phyloP scores from a whole-genome alignment of 1,140 invertebrate genomes.

The Magallana gigas region DNA sequence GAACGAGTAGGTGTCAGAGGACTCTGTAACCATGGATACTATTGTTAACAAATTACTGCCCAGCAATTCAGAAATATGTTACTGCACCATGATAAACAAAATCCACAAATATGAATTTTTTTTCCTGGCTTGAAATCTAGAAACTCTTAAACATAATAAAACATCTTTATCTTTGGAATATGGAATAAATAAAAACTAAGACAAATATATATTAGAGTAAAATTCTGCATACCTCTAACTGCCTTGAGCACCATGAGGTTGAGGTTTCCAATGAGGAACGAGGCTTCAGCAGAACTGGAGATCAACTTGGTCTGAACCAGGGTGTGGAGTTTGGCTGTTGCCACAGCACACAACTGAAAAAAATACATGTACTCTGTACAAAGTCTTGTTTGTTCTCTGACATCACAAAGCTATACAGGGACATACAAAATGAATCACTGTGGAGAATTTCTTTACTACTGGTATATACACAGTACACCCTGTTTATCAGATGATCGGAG shows the following conservation, averaged over 20 bases:
- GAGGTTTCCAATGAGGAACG: constrained; percentile 80
- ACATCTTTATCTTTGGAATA: no score
- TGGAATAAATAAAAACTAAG: not conserved
- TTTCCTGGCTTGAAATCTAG: no score
- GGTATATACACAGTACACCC: no score
- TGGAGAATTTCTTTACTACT: no score
- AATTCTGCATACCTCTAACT: constrained; percentile 60
- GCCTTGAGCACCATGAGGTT: constrained; percentile 72
- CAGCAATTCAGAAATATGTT: not conserved
- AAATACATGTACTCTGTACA: not conserved
- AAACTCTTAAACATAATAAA: no score
- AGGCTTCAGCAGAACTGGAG: constrained; percentile 81
- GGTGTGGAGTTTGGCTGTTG: constrained; percentile 83
- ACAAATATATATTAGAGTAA: no score
- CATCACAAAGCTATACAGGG: no score
- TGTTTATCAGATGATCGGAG: no score
- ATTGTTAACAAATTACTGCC: not conserved
- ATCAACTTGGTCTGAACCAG: constrained; percentile 82
- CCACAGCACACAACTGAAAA: constrained; percentile 82
- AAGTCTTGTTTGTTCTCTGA: no score
- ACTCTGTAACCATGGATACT: constrained; percentile 59
- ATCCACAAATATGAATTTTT: not conserved
- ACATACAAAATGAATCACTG: no score
- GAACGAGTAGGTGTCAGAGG: constrained; percentile 82
- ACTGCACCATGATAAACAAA: not conserved